These are phyloP conservation scores for Miniopterus natalensis DNA, from an alignment of 2,113 vertebrate species.

Conservation along the genomic window DNA sequence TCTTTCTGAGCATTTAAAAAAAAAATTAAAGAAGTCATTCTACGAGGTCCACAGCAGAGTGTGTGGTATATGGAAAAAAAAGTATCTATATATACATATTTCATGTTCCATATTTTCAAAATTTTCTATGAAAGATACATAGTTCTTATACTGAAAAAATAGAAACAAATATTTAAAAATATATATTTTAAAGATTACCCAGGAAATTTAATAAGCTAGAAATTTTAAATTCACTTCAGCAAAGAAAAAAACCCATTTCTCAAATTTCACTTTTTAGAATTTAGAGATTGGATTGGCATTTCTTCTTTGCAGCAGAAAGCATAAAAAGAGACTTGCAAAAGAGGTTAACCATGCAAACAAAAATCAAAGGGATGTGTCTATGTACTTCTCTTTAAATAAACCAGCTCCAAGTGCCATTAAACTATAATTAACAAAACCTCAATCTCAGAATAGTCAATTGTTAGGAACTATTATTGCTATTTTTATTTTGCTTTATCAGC, in stretches of 20 bases:
- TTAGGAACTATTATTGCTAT: not conserved
- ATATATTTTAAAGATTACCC: not conserved
- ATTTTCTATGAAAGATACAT: not conserved
- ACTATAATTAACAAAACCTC: not conserved
- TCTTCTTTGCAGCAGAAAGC: not conserved
- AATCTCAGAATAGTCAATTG: not conserved
- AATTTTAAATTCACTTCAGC: not conserved
- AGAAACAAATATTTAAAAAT: not conserved
- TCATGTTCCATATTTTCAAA: not conserved
- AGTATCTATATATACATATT: not conserved
- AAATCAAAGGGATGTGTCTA: not conserved
- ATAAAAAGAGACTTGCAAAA: not conserved
- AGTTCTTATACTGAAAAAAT: not conserved
- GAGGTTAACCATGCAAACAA: not conserved
- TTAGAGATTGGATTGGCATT: not conserved
- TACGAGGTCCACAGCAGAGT: not conserved
- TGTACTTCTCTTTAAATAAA: conserved; percentile 47
- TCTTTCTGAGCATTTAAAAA: not conserved
- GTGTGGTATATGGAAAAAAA: not conserved
- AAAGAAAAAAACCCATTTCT: not conserved
- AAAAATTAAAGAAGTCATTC: not conserved
- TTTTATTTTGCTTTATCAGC: conserved; percentile 70
- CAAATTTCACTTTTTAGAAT: not conserved
- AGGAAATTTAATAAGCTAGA: not conserved
- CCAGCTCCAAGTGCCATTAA: not conserved